These are phyloP conservation scores for Pyrocephalus nanus DNA, from an alignment of 2,797 vertebrate species.

Conservation along the genomic window DNA sequence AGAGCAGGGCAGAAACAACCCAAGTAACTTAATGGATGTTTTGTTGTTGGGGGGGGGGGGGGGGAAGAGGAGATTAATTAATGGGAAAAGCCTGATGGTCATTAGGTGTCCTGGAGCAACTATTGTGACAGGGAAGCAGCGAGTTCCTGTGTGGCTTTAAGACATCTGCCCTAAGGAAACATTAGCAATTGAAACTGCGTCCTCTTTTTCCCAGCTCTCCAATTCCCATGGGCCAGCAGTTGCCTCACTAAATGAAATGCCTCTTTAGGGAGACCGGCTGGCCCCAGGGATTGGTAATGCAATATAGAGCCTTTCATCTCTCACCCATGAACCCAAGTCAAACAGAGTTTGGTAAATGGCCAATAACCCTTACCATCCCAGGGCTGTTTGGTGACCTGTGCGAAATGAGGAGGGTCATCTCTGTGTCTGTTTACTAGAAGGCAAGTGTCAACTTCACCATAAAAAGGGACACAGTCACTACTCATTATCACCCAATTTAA, in stretches of 20 bases:
- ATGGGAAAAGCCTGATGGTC: background rate
- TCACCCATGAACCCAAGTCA: conserved; percentile 62
- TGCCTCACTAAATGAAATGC: conserved; percentile 29
- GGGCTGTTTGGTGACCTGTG: conserved; percentile 58
- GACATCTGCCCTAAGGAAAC: conserved; percentile 32
- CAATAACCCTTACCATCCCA: conserved; percentile 44
- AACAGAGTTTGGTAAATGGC: conserved; percentile 60
- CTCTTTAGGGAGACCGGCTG: conserved; percentile 12
- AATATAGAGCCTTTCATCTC: conserved; percentile 52
- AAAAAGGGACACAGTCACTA: conserved; percentile 28
- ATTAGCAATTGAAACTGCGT: background rate
- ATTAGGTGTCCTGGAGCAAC: background rate
- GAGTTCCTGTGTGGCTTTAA: conserved; percentile 25
- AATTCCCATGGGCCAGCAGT: conserved; percentile 1
- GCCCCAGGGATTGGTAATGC: conserved; percentile 34
- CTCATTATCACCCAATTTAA: conserved; percentile 58
- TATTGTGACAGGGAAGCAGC: background rate
- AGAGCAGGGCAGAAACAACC: background rate
- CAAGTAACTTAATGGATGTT: background rate
- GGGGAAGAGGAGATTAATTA: background rate
- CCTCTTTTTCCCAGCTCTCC: background rate
- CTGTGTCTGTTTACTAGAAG: conserved; percentile 54
- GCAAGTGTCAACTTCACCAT: conserved; percentile 51
- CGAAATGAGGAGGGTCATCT: conserved; percentile 53
- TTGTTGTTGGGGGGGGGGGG: no score